phyloP scores from a whole-genome alignment of 1,140 invertebrate genomes.

The Microplitis mediator region DNA sequence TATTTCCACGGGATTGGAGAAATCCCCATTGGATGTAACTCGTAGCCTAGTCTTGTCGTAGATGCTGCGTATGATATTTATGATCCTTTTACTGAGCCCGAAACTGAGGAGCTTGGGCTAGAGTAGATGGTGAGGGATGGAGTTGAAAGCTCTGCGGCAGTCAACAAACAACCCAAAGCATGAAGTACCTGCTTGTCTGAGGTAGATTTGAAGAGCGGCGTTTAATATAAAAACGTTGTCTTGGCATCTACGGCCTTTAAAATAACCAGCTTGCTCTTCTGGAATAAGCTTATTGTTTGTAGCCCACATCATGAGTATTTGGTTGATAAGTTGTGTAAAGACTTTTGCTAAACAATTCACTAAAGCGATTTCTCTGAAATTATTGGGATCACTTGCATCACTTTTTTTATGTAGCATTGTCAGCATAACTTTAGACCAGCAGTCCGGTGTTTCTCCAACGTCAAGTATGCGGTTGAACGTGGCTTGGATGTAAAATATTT shows the following conservation, averaged over 20 bases:
- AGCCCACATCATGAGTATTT: slow-evolving; percentile 27
- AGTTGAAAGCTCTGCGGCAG: slow-evolving; percentile 10
- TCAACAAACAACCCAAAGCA: slow-evolving; percentile 17
- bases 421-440: slow-evolving; percentile 5
- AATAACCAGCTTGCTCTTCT: slow-evolving; percentile 37
- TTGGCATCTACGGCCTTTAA: slow-evolving; percentile 25
- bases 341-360: slow-evolving; percentile 33
- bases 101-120: background rate
- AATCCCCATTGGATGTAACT: too few relatives aligned
- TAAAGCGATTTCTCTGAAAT: slow-evolving; percentile 38
- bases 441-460: background rate
- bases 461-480: slow-evolving; percentile 21
- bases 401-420: slow-evolving; percentile 34
- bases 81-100: background rate
- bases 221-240: slow-evolving; percentile 35
- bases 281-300: slow-evolving; percentile 29
- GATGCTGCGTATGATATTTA: background rate
- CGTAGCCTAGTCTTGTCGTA: too few relatives aligned
- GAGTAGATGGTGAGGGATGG: slow-evolving; percentile 10
- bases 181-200: background rate
- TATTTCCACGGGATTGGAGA: too few relatives aligned
- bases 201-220: slow-evolving; percentile 23
- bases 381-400: slow-evolving; percentile 27
- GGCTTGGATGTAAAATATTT: background rate
- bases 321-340: slow-evolving; percentile 29